A percentile compares a stretch with the other conserved stretches of the same genome.
Conservation (phyloP, 2,888 invertebrate genomes). For the Conchocele bisecta region DNA sequence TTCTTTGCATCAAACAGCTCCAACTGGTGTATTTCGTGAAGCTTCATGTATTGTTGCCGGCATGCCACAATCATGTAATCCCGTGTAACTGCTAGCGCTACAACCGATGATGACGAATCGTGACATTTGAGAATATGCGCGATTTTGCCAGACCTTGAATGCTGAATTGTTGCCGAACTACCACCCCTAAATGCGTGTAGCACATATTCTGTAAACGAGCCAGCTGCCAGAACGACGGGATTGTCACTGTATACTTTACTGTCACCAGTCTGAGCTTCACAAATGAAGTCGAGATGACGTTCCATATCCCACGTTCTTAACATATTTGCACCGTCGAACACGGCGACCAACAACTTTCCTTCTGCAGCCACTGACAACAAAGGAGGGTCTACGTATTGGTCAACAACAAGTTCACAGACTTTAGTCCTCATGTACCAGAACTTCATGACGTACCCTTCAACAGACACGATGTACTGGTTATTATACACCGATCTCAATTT, state of each 20-base stretch:
- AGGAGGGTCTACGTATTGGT: constrained; percentile 76
- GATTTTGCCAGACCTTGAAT: constrained; percentile 73
- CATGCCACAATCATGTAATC: constrained; percentile 79
- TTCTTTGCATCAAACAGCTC: constrained; percentile 79
- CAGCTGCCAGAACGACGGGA: constrained; percentile 71
- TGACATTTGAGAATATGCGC: constrained; percentile 73
- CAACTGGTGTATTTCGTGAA: constrained; percentile 75
- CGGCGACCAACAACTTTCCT: constrained; percentile 72
- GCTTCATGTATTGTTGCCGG: constrained; percentile 76
- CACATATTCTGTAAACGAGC: constrained; percentile 71
- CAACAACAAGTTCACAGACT: constrained; percentile 63
- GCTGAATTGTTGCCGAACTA: constrained; percentile 73
- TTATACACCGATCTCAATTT: constrained; percentile 66
- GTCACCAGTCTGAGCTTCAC: constrained; percentile 64
- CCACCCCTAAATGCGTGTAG: constrained; percentile 76
- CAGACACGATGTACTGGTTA: constrained; percentile 72
- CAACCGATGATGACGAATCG: constrained; percentile 73
- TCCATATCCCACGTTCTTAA: constrained; percentile 75
- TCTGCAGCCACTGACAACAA: constrained; percentile 73
- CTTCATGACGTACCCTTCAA: constrained; percentile 71
- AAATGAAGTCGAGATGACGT: constrained; percentile 58
- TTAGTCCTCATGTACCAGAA: constrained; percentile 74
- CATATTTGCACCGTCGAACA: constrained; percentile 77
- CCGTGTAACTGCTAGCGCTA: constrained; percentile 74
- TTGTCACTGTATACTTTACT: constrained; percentile 74